These are phyloP conservation scores for Chironomus tepperi DNA, from an alignment of 1,140 invertebrate genomes.

Conservation along the genomic window DNA sequence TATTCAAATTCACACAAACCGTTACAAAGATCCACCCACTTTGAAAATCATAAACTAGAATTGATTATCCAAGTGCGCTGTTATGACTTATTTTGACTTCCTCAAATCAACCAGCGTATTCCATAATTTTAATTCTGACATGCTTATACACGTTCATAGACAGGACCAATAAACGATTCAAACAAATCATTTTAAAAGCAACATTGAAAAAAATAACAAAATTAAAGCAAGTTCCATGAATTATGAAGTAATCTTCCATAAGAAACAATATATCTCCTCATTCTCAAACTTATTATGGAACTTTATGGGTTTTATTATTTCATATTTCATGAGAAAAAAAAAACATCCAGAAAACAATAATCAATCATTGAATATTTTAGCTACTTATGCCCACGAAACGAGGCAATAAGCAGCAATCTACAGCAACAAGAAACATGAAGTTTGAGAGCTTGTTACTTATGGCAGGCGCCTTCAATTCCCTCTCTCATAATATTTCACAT, in stretches of 20 bases:
- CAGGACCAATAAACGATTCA: neutral
- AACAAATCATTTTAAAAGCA: constrained; percentile 7
- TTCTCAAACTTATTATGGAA: neutral
- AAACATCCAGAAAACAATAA: constrained; percentile 17
- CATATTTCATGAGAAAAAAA: neutral
- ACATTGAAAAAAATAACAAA: neutral
- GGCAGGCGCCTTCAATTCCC: constrained; percentile 15
- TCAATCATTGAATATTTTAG: constrained; percentile 19
- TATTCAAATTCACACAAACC: too few species aligned
- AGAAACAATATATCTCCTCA: neutral
- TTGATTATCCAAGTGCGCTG: too few species aligned
- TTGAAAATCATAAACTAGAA: too few species aligned
- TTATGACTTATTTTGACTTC: too few species aligned
- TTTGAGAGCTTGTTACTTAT: constrained; percentile 15
- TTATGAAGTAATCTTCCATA: constrained; percentile 12
- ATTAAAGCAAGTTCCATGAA: neutral
- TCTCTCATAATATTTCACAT: neutral
- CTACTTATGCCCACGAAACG: constrained; percentile 17
- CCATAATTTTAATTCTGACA: neutral
- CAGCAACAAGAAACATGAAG: neutral
- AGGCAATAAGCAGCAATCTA: neutral
- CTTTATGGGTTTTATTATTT: neutral
- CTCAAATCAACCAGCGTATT: too few species aligned
- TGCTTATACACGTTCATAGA: neutral
- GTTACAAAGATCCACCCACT: too few species aligned